Base-by-base conservation (phyloP, 2,888 invertebrate species). In the Amphiduros pacificus region DNA sequence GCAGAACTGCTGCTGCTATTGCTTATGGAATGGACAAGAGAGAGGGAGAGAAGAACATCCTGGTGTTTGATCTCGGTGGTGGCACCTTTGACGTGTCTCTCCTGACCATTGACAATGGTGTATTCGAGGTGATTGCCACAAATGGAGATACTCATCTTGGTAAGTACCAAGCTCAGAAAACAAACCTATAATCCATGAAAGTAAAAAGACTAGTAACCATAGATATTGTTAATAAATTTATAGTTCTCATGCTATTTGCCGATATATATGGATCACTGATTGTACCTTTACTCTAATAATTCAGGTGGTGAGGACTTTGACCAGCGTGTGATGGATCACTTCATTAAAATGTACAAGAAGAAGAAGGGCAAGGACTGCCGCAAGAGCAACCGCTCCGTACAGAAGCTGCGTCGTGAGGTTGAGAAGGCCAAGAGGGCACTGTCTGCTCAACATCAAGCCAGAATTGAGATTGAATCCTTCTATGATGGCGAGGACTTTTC, bases 21-120 rank as follows among this genome's bases (percentile, higher is more conserved):
- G 96, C 96, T 60, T 97, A 97, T 77, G 96, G 96, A 80, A 87
- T 97, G 69, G 96, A 97, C 85, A 96, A 96, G 85, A 94, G 91
- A 59, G 94, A 94, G 66, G 95, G 94, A 52, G 98, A 98, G 84
- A 96, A 97, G 87, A 99, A 99, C 79, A 94, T 99, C 24, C 87
- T 99, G 55, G 97, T 99, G 17, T 99, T 98, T 84, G 98, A 99
- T 87, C 89, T 99, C 85, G 98, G 99, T 78, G 99, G 99, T 83
- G 99, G 98, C 85, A 99, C 99, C 70, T 99, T 99, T 80, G 99
- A 99, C 84, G 99, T 99, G 22, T 97, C 97, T 41, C 88, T 99
- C 24, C 87, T 99, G 58, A 98, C 97, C 69, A 99, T 99, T 79
- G 98, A 99, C 81, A 96, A 97, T 76, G 99, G 98, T 58, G 96